phyloP scores from a whole-genome alignment of 1,140 invertebrate genomes.

The Drosophila parvula region DNA sequence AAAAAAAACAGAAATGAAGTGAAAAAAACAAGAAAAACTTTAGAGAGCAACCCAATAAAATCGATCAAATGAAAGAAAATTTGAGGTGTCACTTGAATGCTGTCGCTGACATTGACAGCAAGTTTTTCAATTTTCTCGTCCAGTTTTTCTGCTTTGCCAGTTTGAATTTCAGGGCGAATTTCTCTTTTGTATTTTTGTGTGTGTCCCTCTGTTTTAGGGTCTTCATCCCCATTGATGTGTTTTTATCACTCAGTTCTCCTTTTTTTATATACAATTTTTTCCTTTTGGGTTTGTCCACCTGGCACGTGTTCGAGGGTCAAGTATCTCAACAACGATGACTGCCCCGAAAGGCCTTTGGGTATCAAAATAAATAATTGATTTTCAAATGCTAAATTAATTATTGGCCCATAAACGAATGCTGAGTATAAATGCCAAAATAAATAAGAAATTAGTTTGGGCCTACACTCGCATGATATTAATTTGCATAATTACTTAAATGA shows the following conservation, averaged over 20 bases:
- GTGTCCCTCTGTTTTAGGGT: constrained; percentile 23
- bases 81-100: constrained; percentile 51
- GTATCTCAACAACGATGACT: constrained; percentile 8
- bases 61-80: constrained; percentile 39
- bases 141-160: constrained; percentile 29
- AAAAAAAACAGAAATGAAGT: background rate
- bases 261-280: constrained; percentile 4
- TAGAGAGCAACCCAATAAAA: constrained; percentile 35
- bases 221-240: constrained; percentile 32
- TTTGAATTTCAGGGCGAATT: constrained; percentile 46
- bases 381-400: constrained; percentile 42
- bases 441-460: constrained; percentile 21
- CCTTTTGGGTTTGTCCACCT: background rate
- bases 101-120: constrained; percentile 47
- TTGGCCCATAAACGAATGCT: constrained; percentile 23
- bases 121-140: constrained; percentile 43
- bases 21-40: constrained; percentile 13
- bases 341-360: constrained; percentile 7
- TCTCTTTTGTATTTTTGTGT: constrained; percentile 25
- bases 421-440: constrained; percentile 23
- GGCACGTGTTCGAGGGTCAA: constrained; percentile 39
- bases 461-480: constrained; percentile 35
- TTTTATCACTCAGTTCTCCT: constrained; percentile 30
- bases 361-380: constrained; percentile 47
- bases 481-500: constrained; percentile 54